Base-by-base conservation (phyloP, 1,140 invertebrate genomes). In the Danaus melanippus region DNA sequence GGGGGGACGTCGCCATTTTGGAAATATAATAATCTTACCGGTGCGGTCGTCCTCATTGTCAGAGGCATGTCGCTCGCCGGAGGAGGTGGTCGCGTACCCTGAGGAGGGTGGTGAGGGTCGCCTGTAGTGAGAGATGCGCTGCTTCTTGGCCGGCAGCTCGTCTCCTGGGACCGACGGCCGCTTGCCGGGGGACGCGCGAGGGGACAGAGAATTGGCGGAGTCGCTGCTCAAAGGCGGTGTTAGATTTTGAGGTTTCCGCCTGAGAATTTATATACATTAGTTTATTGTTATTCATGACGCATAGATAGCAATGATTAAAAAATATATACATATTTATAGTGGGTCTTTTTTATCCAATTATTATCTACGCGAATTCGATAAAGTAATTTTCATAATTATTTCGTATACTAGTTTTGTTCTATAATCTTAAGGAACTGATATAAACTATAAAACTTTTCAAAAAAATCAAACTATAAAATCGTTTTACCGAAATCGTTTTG, bases 181-280 rank as follows among this genome's bases (percentile, higher is more conserved):
- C 91, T 91, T 11, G 50, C 71, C 56, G 41, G 86, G 86, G 9
- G 86, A 88, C 17, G 75, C 83, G 50, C 83, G 79, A 52, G 81
- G 83, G 12, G 81, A 86, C n/a, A 83, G 63, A 4, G 83, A 86
- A 64, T 88, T 90, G 64, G 91, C 90, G 44, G 91, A 92, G 70
- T 95, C 94, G 55, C 93, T 94, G 67, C 93, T 95, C 47, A 94
- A 91, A 8, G 94, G 95, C 46, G 95, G 94, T 10, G 94, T 96
- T 70, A 96, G 87, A 84, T 95, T 96, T 86, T 95, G 93, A 64
- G 95, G 94, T 88, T 96, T 96, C 67, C 93, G 92, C 70, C 94
- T 92, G 75, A 8, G 12, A 9, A 7, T 39, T n/a, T 9, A 32
- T 10, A 21, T 46, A n/a, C 12, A 46, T 46, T 46, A 12, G 12